Percentiles rank a stretch among this genome's conserved stretches.
These are phyloP conservation scores for Danio jaintianensis DNA, from an alignment of 2,797 vertebrate genomes.

Conservation along the genomic window DNA sequence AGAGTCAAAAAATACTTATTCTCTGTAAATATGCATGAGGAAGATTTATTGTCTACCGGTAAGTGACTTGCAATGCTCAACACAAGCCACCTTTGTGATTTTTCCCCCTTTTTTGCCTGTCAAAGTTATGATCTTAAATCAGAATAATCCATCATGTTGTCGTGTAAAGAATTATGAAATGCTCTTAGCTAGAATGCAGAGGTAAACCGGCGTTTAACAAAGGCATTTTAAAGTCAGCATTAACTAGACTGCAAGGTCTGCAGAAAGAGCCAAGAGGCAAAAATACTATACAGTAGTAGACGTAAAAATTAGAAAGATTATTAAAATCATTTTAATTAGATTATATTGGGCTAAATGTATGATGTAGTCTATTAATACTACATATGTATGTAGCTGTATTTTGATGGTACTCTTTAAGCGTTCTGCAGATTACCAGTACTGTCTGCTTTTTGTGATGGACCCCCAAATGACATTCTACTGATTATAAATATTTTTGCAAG, in stretches of 20 bases:
- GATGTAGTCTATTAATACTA: too few species aligned
- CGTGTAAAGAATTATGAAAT: conserved; percentile 80
- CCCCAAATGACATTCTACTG: too few species aligned
- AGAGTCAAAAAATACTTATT: conserved; percentile 74
- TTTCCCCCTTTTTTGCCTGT: conserved; percentile 74
- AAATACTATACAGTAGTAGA: background rate
- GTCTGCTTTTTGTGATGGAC: too few species aligned
- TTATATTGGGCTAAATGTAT: too few species aligned
- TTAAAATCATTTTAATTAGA: too few species aligned
- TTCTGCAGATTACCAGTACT: too few species aligned
- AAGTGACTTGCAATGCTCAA: conserved; percentile 78
- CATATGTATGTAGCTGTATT: too few species aligned
- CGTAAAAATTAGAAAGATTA: too few species aligned
- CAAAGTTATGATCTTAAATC: conserved; percentile 82
- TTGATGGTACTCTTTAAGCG: too few species aligned
- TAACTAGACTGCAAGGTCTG: conserved; percentile 68
- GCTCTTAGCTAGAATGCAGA: conserved; percentile 72
- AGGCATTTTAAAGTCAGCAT: conserved; percentile 77
- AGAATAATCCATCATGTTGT: conserved; percentile 82
- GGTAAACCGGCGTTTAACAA: conserved; percentile 75
- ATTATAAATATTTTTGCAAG: too few species aligned
- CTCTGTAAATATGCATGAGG: conserved; percentile 77
- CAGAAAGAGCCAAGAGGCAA: conserved; percentile 43
- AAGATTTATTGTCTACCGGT: conserved; percentile 83
- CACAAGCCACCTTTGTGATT: conserved; percentile 68